These are phyloP conservation scores for Sinosuthora webbiana DNA, from an alignment of 2,113 vertebrate genomes.

Conservation along the genomic window DNA sequence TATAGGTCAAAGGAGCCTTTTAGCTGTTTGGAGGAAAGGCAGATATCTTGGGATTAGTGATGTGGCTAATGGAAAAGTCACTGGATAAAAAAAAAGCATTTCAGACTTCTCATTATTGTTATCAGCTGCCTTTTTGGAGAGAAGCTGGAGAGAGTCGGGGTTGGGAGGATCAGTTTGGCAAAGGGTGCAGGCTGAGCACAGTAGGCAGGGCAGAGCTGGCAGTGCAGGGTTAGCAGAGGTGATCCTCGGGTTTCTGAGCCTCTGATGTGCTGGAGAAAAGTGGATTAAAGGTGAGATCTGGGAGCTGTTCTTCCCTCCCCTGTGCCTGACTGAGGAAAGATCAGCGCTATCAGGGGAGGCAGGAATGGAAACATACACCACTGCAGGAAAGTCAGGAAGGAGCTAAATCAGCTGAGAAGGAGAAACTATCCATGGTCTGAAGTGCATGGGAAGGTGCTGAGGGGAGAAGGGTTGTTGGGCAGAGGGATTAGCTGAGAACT, in stretches of 20 bases:
- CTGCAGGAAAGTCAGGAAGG: not conserved
- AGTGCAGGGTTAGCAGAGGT: not conserved
- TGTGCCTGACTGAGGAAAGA: not conserved
- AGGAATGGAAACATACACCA: not conserved
- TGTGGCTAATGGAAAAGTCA: not conserved
- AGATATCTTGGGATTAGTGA: not conserved
- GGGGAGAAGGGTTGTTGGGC: not conserved
- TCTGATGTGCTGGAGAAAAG: not conserved
- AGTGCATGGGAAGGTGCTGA: not conserved
- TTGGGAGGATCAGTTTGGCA: not conserved
- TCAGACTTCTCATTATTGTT: not conserved
- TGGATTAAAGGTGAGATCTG: conserved; percentile 12
- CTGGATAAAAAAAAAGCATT: not conserved
- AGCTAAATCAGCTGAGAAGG: not conserved
- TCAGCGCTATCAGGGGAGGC: not conserved
- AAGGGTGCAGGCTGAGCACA: not conserved
- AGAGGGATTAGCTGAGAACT: not conserved
- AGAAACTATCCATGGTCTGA: not conserved
- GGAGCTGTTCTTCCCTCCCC: not conserved
- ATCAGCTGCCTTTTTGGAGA: not conserved
- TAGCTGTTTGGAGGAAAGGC: not conserved
- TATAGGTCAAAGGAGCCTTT: not conserved
- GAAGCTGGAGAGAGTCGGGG: not conserved
- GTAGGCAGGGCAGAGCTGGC: not conserved
- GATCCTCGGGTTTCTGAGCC: not conserved